Percentiles rank a stretch among this genome's conserved stretches.
Evolutionary conservation across 2,888 invertebrate genomes (phyloP).

Genomic region (Elgonia sp.): DNA sequence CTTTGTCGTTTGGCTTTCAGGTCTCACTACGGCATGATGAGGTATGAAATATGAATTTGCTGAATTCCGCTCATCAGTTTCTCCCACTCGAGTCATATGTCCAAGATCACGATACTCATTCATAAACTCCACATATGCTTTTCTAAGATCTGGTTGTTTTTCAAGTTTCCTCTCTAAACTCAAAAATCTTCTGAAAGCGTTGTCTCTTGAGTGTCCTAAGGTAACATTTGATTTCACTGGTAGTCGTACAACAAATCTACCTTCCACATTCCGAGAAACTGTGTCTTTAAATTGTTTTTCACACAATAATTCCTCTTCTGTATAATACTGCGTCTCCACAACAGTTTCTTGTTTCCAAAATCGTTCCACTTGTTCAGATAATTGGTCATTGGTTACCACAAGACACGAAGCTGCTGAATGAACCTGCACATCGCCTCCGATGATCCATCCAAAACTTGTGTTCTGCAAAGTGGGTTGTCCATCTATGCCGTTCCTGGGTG

Average conservation of each 20-base stretch:
- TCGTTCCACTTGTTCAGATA: constrained; percentile 37
- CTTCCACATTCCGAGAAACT: constrained; percentile 32
- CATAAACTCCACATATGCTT: background rate
- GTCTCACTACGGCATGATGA: background rate
- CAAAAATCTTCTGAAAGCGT: constrained; percentile 48
- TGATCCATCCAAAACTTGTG: constrained; percentile 28
- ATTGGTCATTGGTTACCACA: constrained; percentile 2
- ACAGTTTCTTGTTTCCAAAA: constrained; percentile 30
- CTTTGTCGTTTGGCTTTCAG: background rate
- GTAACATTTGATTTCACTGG: constrained; percentile 25
- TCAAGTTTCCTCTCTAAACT: constrained; percentile 51
- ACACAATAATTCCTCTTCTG: constrained; percentile 19
- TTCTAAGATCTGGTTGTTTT: constrained; percentile 30
- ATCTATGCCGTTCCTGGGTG: too few relatives aligned
- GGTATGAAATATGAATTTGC: background rate
- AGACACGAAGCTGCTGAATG: background rate
- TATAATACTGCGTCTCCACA: background rate
- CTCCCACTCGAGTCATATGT: background rate
- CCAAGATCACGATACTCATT: background rate
- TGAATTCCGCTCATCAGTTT: background rate
- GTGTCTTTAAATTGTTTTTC: constrained; percentile 43
- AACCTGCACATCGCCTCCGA: constrained; percentile 23
- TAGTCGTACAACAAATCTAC: constrained; percentile 70
- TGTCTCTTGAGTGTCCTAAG: constrained; percentile 57
- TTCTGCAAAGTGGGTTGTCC: constrained; percentile 29